Evolutionary conservation across 2,113 vertebrate species (phyloP).

Genomic region (Nasalis larvatus): DNA sequence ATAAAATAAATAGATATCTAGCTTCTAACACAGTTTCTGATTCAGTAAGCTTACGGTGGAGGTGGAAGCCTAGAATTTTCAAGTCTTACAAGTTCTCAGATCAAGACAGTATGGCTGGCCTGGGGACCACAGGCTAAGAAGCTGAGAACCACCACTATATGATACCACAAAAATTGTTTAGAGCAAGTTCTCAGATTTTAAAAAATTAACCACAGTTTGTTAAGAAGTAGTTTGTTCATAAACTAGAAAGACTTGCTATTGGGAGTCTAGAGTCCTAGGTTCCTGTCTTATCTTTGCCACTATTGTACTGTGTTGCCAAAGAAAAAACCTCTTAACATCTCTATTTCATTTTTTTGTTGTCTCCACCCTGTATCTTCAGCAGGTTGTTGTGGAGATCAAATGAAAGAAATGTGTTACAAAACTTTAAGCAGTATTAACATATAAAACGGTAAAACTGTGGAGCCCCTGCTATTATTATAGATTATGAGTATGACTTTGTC

Average conservation of each 20-base stretch:
- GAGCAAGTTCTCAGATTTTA: background rate
- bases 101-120: background rate
- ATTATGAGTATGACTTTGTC: background rate
- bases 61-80: background rate
- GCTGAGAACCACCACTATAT: background rate
- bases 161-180: background rate
- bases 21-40: background rate
- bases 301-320: background rate
- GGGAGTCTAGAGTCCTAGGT: background rate
- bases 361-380: background rate
- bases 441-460: background rate
- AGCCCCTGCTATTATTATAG: background rate
- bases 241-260: background rate
- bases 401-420: background rate
- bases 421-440: background rate
- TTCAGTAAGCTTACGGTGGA: background rate
- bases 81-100: background rate
- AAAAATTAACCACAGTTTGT: background rate
- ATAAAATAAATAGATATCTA: too few relatives aligned
- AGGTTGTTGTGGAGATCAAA: background rate
- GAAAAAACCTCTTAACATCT: background rate
- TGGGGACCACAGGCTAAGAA: background rate
- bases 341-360: background rate
- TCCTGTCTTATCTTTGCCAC: background rate
- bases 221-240: background rate